Evolutionary conservation across 2,113 vertebrate genomes (phyloP).

Genomic region (Odocoileus virginianus): DNA sequence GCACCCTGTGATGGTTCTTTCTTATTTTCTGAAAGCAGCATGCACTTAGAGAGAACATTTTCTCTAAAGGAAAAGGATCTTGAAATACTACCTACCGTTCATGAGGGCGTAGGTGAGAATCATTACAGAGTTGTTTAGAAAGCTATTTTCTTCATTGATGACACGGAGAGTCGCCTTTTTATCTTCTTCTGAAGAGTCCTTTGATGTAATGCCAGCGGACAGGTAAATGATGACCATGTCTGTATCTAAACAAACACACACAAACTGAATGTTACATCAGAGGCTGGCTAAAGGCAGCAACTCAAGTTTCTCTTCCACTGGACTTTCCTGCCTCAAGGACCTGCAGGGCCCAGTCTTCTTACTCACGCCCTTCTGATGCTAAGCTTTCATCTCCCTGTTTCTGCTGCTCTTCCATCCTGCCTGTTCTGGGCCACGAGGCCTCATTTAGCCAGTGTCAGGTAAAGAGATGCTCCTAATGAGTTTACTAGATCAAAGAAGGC

Average conservation of each 20-base stretch:
- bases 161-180: slow-evolving; percentile 94
- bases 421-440: not conserved
- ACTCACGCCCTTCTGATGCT: not conserved
- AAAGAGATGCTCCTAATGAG: not conserved
- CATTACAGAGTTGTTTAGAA: slow-evolving; percentile 99
- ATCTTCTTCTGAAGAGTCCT: slow-evolving; percentile 92
- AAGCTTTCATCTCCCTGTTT: slow-evolving; percentile 28
- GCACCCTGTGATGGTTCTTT: not conserved
- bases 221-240: slow-evolving; percentile 98
- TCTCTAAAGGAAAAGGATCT: slow-evolving; percentile 38
- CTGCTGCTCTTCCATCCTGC: not conserved
- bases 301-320: not conserved
- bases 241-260: slow-evolving; percentile 83
- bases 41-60: slow-evolving; percentile 38
- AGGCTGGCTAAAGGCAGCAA: not conserved
- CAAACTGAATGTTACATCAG: not conserved
- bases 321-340: not conserved
- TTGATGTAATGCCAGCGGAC: slow-evolving; percentile 94
- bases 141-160: slow-evolving; percentile 93
- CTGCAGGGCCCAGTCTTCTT: accelerated
- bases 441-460: not conserved
- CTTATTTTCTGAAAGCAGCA: not conserved
- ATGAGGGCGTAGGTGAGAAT: slow-evolving; percentile 98
- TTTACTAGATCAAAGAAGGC: not conserved
- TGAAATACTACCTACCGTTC: slow-evolving; percentile 86